Conservation (phyloP, 2,888 invertebrate genomes). For the Alviniconcha strummeri region DNA sequence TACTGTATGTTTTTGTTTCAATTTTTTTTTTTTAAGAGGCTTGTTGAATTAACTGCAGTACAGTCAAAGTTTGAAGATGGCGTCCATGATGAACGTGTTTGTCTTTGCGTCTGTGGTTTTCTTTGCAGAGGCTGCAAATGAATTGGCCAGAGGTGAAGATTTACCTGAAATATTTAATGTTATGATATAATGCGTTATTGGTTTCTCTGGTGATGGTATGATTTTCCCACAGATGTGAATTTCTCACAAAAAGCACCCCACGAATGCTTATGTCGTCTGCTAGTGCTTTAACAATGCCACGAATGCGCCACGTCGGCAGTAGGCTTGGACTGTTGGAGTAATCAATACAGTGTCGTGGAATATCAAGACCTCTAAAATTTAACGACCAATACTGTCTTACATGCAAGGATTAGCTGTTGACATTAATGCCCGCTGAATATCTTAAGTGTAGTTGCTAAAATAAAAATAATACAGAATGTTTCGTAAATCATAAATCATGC, state of each 20-base stretch:
- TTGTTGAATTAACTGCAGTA: neutral
- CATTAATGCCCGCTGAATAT: too few relatives aligned
- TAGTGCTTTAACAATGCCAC: neutral
- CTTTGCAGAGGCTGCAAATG: conserved; percentile 37
- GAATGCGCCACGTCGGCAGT: neutral
- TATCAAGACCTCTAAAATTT: too few relatives aligned
- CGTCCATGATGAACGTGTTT: conserved; percentile 17
- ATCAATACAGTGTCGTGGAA: neutral
- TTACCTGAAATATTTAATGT: too few relatives aligned
- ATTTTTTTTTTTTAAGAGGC: neutral
- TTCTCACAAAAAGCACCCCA: too few relatives aligned
- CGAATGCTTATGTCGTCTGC: neutral
- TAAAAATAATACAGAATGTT: too few relatives aligned
- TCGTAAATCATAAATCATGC: too few relatives aligned
- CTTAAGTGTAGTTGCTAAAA: too few relatives aligned
- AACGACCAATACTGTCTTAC: too few relatives aligned
- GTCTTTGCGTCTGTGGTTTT: conserved; percentile 25
- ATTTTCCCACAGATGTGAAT: too few relatives aligned
- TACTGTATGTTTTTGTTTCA: neutral
- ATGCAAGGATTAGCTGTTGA: too few relatives aligned
- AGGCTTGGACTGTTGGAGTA: neutral
- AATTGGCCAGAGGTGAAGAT: conserved; percentile 43
- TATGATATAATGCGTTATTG: neutral
- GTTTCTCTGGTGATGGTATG: too few relatives aligned
- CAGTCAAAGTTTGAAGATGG: conserved; percentile 7